Conservation (phyloP, 2,113 vertebrate genomes). For the Sclerurus mexicanus region DNA sequence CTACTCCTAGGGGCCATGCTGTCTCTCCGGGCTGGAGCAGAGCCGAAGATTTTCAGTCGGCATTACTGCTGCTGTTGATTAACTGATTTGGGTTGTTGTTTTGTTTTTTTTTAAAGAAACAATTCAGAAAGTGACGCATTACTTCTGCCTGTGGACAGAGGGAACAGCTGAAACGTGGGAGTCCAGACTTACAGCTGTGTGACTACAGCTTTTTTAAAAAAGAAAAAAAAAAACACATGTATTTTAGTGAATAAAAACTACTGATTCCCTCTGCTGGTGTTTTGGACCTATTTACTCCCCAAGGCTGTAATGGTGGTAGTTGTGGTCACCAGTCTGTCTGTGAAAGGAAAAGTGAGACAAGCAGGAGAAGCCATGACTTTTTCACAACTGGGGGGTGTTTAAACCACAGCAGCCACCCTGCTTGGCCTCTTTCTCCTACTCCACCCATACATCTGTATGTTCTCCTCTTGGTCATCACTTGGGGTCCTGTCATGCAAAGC, state of each 20-base stretch:
- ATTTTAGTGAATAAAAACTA: slow-evolving; percentile 52
- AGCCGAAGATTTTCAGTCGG: neutral
- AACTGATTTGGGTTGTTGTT: neutral
- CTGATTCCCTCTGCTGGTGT: slow-evolving; percentile 59
- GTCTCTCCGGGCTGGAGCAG: neutral
- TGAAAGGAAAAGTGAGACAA: slow-evolving; percentile 4
- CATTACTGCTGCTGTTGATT: slow-evolving; percentile 16
- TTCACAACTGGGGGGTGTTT: neutral
- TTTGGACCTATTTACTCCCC: slow-evolving; percentile 14
- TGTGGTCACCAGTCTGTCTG: neutral
- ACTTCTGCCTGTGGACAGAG: slow-evolving; percentile 67
- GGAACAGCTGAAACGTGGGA: slow-evolving; percentile 71
- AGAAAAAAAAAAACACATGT: neutral
- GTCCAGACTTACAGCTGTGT: slow-evolving; percentile 72
- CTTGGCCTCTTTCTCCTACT: neutral
- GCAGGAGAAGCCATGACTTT: neutral
- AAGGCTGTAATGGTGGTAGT: neutral
- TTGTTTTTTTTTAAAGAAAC: neutral
- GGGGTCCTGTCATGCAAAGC: neutral
- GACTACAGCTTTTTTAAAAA: slow-evolving; percentile 30
- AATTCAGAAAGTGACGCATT: slow-evolving; percentile 62
- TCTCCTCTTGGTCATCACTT: neutral
- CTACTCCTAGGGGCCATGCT: neutral
- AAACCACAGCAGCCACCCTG: neutral
- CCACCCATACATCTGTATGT: neutral